Percentiles rank a stretch among this genome's conserved stretches.
Evolutionary conservation across 2,113 vertebrate species (phyloP).

Genomic region (Onychorhynchus coronatus): DNA sequence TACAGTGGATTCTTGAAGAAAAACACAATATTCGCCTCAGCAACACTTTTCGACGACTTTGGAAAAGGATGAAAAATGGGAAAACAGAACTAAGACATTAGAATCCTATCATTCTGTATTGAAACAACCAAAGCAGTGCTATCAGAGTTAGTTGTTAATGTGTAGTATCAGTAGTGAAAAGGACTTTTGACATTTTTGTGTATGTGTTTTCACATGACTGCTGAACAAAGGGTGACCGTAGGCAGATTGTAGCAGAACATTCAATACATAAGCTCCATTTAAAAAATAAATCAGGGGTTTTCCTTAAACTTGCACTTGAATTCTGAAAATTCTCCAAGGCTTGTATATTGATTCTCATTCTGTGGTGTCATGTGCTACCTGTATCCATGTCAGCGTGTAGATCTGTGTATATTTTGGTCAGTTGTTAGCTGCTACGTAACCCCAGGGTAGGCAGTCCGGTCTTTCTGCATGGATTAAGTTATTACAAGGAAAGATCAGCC

Average conservation of each 20-base stretch:
- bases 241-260: conserved; percentile 19
- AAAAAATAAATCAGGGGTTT: conserved; percentile 3
- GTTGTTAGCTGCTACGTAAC: neutral
- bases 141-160: conserved; percentile 27
- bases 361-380: conserved; percentile 18
- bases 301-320: conserved; percentile 58
- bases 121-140: conserved; percentile 61
- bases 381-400: conserved; percentile 9
- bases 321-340: conserved; percentile 31
- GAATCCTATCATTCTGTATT: conserved; percentile 40
- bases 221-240: conserved; percentile 1
- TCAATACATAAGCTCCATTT: neutral
- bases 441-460: neutral
- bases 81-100: conserved; percentile 46
- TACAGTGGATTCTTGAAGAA: conserved; percentile 57
- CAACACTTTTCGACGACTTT: neutral
- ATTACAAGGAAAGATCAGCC: neutral
- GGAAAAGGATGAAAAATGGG: conserved; percentile 40
- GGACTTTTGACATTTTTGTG: neutral
- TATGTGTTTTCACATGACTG: conserved; percentile 3
- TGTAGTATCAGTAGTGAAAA: conserved; percentile 33
- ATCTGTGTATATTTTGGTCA: neutral
- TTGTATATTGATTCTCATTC: conserved; percentile 35
- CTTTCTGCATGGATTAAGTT: conserved; percentile 44
- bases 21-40: conserved; percentile 34